phyloP scores from a whole-genome alignment of 2,888 invertebrate species.

The Podabrus alpinus region DNA sequence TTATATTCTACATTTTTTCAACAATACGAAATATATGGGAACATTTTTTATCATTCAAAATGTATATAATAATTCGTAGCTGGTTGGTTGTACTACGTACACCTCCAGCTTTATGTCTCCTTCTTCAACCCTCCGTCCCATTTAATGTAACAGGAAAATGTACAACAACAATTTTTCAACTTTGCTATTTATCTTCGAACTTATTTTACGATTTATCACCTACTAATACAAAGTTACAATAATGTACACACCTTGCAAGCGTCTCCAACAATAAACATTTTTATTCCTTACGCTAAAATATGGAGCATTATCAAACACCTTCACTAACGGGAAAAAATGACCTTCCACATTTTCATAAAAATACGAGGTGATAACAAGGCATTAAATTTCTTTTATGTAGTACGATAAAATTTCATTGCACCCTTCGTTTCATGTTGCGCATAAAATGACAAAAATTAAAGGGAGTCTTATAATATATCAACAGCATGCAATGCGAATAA shows the following conservation, averaged over 20 bases:
- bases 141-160: conserved; percentile 7
- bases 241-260: conserved; percentile 5
- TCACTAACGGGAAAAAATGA: conserved; percentile 25
- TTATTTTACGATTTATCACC: conserved; percentile 11
- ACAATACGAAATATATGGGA: background rate
- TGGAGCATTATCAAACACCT: conserved; percentile 16
- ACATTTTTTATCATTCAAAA: background rate
- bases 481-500: conserved; percentile 13
- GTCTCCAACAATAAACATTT: conserved; percentile 12
- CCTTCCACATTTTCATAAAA: conserved; percentile 43
- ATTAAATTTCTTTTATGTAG: conserved; percentile 44
- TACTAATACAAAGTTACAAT: conserved; percentile 7
- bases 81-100: too few species aligned
- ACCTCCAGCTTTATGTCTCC: background rate
- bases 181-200: conserved; percentile 5
- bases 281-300: conserved; percentile 19
- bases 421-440: conserved; percentile 37
- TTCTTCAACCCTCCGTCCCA: background rate
- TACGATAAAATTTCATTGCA: conserved; percentile 46
- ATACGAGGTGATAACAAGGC: conserved; percentile 47
- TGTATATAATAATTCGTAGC: background rate
- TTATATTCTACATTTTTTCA: background rate
- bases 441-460: conserved; percentile 45
- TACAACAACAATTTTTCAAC: conserved; percentile 11
- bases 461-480: conserved; percentile 7